Evolutionary conservation across 2,797 vertebrate species (phyloP).

Genomic region (Catostomus latipinnis): DNA sequence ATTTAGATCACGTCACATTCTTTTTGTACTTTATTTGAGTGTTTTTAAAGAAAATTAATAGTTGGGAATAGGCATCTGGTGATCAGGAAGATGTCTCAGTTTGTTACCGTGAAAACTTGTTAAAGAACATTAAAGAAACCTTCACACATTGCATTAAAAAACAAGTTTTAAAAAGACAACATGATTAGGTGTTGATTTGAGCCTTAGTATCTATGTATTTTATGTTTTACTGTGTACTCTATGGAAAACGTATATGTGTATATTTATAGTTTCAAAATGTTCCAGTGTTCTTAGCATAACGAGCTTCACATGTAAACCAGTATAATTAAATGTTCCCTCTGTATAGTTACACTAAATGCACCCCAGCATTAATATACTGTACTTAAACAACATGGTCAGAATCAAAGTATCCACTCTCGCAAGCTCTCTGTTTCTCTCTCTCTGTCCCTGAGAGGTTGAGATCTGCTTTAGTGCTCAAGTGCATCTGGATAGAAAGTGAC

Average conservation of each 20-base stretch:
- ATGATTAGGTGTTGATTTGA: conserved; percentile 4
- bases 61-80: background rate
- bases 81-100: background rate
- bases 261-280: conserved; percentile 4
- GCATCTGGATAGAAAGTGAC: conserved; percentile 70
- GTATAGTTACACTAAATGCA: background rate
- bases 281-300: background rate
- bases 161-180: background rate
- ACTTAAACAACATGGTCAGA: background rate
- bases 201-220: background rate
- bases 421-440: background rate
- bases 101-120: background rate
- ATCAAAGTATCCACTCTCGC: background rate
- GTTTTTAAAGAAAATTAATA: conserved; percentile 9
- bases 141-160: background rate
- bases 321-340: background rate
- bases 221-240: background rate
- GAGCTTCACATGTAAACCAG: background rate
- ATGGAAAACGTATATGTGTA: background rate
- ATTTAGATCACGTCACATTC: background rate
- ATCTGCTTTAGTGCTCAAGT: conserved; percentile 49
- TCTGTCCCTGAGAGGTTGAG: conserved; percentile 23
- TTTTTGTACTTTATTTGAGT: background rate
- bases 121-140: conserved; percentile 22
- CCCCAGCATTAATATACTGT: background rate